Evolutionary conservation across 2,888 invertebrate genomes (phyloP), one percentile per base, ranked within the genome.

Genomic region (Chrysina gloriosa): DNA sequence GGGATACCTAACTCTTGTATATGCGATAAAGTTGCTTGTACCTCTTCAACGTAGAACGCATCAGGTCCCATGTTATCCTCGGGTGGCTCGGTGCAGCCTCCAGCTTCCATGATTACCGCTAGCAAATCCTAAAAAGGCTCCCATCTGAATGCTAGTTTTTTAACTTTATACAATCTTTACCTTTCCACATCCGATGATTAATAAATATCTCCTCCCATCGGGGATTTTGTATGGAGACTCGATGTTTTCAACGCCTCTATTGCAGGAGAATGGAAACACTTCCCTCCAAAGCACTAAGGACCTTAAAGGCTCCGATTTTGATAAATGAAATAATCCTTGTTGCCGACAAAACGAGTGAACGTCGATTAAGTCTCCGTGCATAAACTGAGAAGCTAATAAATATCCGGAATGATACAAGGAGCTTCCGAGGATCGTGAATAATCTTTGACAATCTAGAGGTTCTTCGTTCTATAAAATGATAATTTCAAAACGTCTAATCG

Each of bases 31-130:
- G 95, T 95, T 70, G 94, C 93, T 80, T 94, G 93, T 58, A 93
- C 95, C 82, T 96, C 96, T 83, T 96, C 95, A 0, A 96, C 93
- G 76, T 95, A 94, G 82, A 95, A 93, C 0, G 92, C 89, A 69
- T 94, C 92, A 0, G 94, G 94, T 0, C 90, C 89, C 31, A 87
- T 86, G 48, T 86, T 84, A 14, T 88, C 88, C 39, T 88, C 84
- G 64, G 88, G 84, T 85, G 90, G 80, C 77, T 89, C 89, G 2
- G 91, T 91, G 76, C 90, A 91, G 31, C 91, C 91, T n/a, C 91
- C 92, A 19, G 90, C 89, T 84, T 92, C 92, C 82, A 94, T 87
- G 50, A 94, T 84, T 3, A 91, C 91, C 0, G 89, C 88, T 72
- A 94, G 79, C 69, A 92, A 81, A 73, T 92, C 86, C 79, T 89